Conservation (phyloP, 1,140 invertebrate genomes). For the Aphelenchoides besseyi region DNA sequence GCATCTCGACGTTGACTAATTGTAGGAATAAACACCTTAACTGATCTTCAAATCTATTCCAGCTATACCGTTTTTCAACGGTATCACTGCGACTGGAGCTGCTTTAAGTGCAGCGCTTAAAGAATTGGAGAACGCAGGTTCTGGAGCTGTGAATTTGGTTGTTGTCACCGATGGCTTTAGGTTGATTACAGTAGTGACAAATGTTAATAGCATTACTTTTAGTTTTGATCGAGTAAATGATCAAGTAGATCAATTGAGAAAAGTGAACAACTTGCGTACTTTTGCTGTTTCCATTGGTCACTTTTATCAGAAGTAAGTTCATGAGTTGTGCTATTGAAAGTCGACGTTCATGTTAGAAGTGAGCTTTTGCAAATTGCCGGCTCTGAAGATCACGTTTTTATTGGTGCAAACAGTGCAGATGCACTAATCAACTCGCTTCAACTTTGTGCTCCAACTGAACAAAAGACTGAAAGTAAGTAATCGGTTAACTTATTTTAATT, state of each 20-base stretch:
- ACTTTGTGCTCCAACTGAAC: not conserved
- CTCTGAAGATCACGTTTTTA: not conserved
- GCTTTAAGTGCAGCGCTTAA: not conserved
- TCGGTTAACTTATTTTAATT: not conserved
- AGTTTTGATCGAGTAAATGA: constrained; percentile 1
- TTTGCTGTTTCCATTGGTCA: constrained; percentile 13
- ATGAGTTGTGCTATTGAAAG: not conserved
- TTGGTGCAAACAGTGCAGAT: not conserved
- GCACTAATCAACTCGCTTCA: not conserved
- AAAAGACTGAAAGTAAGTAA: not conserved
- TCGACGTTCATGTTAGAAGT: not conserved
- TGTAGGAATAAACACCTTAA: not conserved
- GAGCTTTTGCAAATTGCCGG: constrained; percentile 12
- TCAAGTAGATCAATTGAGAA: not conserved
- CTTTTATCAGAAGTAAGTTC: not conserved
- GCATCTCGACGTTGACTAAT: not conserved
- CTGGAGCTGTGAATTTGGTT: not conserved
- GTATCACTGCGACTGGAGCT: not conserved
- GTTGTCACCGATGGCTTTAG: constrained; percentile 8
- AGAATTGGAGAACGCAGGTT: not conserved
- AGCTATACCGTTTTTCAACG: not conserved
- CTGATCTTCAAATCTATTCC: not conserved
- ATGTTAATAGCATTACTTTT: not conserved
- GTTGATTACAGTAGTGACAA: not conserved
- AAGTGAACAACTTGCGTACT: not conserved